Conservation (phyloP, 2,888 invertebrate species). For the Drosophila koepferae region DNA sequence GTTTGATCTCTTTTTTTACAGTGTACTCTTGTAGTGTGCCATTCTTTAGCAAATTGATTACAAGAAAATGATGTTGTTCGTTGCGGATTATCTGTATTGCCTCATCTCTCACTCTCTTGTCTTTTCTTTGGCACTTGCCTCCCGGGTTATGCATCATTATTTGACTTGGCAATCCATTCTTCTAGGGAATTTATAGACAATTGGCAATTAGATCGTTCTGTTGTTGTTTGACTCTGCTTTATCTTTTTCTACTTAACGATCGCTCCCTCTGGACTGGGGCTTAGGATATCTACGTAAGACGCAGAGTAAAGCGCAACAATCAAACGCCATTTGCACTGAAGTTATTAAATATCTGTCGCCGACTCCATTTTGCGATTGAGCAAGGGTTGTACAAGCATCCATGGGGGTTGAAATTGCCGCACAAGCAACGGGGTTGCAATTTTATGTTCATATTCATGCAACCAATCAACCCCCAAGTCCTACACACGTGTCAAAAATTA, state of each 20-base stretch:
- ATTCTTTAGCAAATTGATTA: slow-evolving; percentile 53
- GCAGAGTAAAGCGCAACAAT: not conserved
- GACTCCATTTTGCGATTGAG: slow-evolving; percentile 51
- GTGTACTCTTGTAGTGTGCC: slow-evolving; percentile 11
- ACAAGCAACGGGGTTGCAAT: slow-evolving; percentile 47
- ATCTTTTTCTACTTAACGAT: slow-evolving; percentile 32
- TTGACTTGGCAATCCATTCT: slow-evolving; percentile 65
- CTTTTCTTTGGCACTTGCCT: slow-evolving; percentile 29
- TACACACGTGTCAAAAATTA: slow-evolving; percentile 71
- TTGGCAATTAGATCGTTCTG: slow-evolving; percentile 40
- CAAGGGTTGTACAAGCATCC: slow-evolving; percentile 45
- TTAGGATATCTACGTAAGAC: slow-evolving; percentile 6
- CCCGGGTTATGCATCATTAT: slow-evolving; percentile 74
- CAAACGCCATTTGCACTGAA: slow-evolving; percentile 35
- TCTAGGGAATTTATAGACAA: slow-evolving; percentile 5
- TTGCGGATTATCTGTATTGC: slow-evolving; percentile 62
- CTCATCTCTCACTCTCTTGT: slow-evolving; percentile 40
- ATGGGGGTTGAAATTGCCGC: slow-evolving; percentile 48
- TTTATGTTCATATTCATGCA: slow-evolving; percentile 43
- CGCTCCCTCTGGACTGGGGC: slow-evolving; percentile 45
- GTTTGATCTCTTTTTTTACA: slow-evolving; percentile 44
- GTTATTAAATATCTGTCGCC: slow-evolving; percentile 1
- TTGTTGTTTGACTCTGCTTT: slow-evolving; percentile 2
- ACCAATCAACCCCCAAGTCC: slow-evolving; percentile 39
- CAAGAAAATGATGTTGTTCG: slow-evolving; percentile 70